These are phyloP conservation scores for Hippocampus comes DNA, from an alignment of 2,113 vertebrate species.

Conservation along the genomic window DNA sequence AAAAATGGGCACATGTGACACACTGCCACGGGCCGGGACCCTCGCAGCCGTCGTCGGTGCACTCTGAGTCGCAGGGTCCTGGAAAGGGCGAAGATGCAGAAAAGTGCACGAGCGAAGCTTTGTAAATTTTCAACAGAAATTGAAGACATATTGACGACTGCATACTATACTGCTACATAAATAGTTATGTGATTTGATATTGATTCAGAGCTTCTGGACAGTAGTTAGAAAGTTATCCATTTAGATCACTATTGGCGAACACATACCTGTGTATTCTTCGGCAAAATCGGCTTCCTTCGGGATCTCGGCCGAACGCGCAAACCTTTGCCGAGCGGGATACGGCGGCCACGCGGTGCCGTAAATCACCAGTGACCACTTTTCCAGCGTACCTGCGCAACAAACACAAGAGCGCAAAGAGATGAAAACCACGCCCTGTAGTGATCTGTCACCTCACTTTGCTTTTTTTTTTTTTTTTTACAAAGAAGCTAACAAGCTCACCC, in stretches of 20 bases:
- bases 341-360: conserved; percentile 87
- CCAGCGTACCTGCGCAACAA: conserved; percentile 76
- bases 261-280: conserved; percentile 85
- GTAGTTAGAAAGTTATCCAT: not conserved
- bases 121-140: too few species aligned
- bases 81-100: conserved; percentile 21
- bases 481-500: conserved; percentile 66
- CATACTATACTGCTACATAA: too few species aligned
- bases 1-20: conserved; percentile 86
- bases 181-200: too few species aligned
- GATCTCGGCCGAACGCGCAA: conserved; percentile 75
- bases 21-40: conserved; percentile 90
- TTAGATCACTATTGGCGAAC: conserved; percentile 10
- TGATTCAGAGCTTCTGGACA: not conserved
- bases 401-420: conserved; percentile 7
- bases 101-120: conserved; percentile 8
- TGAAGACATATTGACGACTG: too few species aligned
- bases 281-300: conserved; percentile 70
- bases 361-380: conserved; percentile 88
- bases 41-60: conserved; percentile 88
- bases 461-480: not conserved
- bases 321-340: conserved; percentile 75
- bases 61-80: conserved; percentile 92
- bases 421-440: conserved; percentile 10
- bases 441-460: not conserved